These are phyloP conservation scores for Parapristionchus giblindavisi DNA, from an alignment of 2,888 invertebrate genomes.

Conservation along the genomic window DNA sequence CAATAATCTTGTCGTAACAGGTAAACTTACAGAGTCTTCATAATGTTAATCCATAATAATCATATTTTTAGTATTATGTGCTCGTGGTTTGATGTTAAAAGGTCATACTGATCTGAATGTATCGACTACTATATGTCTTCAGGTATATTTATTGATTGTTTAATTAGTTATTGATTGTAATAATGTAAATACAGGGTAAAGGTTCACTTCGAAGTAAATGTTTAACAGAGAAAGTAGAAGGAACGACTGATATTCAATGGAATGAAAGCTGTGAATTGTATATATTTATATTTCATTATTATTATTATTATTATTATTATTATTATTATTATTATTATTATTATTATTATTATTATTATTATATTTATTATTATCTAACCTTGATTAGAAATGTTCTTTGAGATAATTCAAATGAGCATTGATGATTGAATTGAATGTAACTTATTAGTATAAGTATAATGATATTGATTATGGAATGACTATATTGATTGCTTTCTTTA, in stretches of 20 bases:
- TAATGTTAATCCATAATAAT: not conserved
- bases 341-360: no score
- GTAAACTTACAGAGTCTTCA: conserved; percentile 39
- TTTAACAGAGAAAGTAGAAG: conserved; percentile 47
- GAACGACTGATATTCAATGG: conserved; percentile 58
- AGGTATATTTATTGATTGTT: not conserved
- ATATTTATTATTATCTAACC: no score
- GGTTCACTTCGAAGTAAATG: conserved; percentile 50
- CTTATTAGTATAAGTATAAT: no score
- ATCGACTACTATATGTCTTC: conserved; percentile 24
- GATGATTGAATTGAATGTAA: no score
- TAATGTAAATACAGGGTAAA: conserved; percentile 11
- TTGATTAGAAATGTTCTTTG: no score
- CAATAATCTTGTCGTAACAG: conserved; percentile 53
- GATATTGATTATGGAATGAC: no score
- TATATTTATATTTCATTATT: conserved; percentile 38
- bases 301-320: no score
- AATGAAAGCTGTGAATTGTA: conserved; percentile 67
- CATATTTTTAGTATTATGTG: conserved; percentile 16
- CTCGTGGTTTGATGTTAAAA: conserved; percentile 33
- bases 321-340: no score
- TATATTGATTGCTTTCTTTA: conserved; percentile 7
- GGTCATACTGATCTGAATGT: conserved; percentile 31
- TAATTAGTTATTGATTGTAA: not conserved
- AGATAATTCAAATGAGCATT: no score